Base-by-base conservation (phyloP, 2,113 vertebrate species). In the Cephalopholis sonnerati region DNA sequence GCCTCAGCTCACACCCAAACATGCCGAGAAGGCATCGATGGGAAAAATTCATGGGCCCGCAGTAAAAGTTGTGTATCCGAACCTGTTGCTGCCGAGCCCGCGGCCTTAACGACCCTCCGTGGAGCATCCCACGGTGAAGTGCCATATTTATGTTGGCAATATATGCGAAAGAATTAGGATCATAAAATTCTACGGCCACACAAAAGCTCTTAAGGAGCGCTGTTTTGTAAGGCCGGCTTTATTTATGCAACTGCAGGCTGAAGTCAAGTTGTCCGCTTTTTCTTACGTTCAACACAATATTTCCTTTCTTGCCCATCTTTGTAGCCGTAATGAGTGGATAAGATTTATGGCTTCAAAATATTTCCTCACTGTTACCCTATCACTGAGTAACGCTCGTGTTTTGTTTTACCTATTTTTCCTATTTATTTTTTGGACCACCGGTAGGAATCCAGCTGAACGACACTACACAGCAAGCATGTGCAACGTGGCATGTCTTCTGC, bases 101-200 rank as follows among this genome's bases (percentile, higher is more conserved):
- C 20, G 95, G 93, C 76, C 96, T 97, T 97, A 98, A 99, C 93
- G 94, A 94, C 94, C 95, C 97, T 96, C 97, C 72, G 91, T 79
- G 95, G 97, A 97, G 95, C 94, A 93, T 96, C 96, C 97, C 95
- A 93, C 92, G 89, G 97, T 93, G 97, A 94, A 94, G 95, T 83
- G 7, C 94, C 96, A 95, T 99, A 98, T 99, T 99, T 98, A 98
- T 97, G 97, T 96, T 97, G 96, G 97, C 97, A 97, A 98, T 98
- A 98, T 98, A 97, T 97, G 96, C 94, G 84, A 97, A 96, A 97
- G 97, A 97, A 98, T 98, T 97, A 96, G 97, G 96, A 96, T 96
- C 96, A 74, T 99, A 99, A 99, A 99, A 98, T 95, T 96, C 94
- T 94, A 95, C 93, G 96, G 96, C 97, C 97, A 97, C 97, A 97